A percentile compares a stretch with the other conserved stretches of the same genome.
Evolutionary conservation across 2,113 vertebrate genomes (phyloP).

Genomic region (Monarcha castaneiventris): DNA sequence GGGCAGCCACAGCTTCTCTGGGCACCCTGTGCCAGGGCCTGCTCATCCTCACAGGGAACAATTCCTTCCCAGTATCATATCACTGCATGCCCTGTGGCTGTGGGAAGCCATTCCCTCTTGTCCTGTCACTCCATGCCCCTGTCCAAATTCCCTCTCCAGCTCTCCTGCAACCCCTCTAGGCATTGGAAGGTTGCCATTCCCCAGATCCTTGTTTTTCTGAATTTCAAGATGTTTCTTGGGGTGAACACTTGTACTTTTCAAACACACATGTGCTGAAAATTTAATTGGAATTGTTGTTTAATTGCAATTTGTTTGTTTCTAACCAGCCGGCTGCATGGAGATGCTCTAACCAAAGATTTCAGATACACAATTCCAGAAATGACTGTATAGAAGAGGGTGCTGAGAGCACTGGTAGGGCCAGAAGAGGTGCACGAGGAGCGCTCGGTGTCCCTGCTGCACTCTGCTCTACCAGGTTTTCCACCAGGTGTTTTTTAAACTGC

Average conservation of each 20-base stretch:
- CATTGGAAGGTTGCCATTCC: not conserved
- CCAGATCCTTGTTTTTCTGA: not conserved
- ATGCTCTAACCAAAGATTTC: not conserved
- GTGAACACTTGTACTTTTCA: not conserved
- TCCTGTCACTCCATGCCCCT: not conserved
- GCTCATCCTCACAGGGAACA: accelerated
- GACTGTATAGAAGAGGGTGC: not conserved
- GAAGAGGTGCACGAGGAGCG: not conserved
- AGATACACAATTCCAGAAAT: not conserved
- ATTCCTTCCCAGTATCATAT: not conserved
- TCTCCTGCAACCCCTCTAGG: not conserved
- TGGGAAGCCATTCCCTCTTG: not conserved
- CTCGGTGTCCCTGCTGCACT: not conserved
- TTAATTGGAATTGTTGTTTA: not conserved
- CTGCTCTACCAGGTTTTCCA: not conserved
- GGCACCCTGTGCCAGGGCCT: not conserved
- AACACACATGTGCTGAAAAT: not conserved
- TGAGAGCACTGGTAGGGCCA: not conserved
- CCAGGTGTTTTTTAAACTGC: not conserved
- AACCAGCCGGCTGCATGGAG: not conserved
- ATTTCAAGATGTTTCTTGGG: not conserved
- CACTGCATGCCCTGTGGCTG: not conserved
- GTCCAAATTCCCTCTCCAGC: not conserved
- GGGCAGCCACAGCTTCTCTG: not conserved
- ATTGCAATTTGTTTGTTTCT: not conserved